Percentiles rank a stretch among this genome's conserved stretches.
Evolutionary conservation across 2,797 vertebrate species (phyloP).

Genomic region (Crocodylus rhombifer): DNA sequence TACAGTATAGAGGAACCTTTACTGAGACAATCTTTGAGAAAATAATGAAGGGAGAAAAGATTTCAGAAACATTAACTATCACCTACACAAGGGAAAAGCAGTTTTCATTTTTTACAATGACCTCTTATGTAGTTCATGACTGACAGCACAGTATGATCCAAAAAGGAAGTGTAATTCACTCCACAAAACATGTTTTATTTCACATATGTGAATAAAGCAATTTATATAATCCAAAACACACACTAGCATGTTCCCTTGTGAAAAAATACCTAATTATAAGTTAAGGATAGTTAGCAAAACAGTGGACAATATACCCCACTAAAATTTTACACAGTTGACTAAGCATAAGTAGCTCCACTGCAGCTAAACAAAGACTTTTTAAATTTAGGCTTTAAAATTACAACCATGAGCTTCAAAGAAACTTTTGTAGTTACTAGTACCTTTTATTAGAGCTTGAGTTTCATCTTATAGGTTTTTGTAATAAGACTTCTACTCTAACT

Average conservation of each 20-base stretch:
- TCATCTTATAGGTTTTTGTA: background rate
- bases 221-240: background rate
- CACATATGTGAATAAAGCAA: background rate
- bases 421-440: background rate
- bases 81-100: background rate
- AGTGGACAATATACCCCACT: background rate
- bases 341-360: no score
- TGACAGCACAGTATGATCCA: background rate
- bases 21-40: background rate
- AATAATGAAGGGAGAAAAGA: background rate
- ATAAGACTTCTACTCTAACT: background rate
- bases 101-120: background rate
- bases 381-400: background rate
- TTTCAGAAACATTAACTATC: background rate
- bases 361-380: background rate
- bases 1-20: background rate
- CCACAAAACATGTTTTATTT: no score
- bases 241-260: background rate
- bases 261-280: background rate
- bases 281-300: background rate
- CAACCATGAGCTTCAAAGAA: background rate
- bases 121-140: background rate
- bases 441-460: background rate
- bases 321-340: fast-evolving
- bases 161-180: background rate